Conservation (phyloP, 2,113 vertebrate species). For the Dasyprocta punctata region DNA sequence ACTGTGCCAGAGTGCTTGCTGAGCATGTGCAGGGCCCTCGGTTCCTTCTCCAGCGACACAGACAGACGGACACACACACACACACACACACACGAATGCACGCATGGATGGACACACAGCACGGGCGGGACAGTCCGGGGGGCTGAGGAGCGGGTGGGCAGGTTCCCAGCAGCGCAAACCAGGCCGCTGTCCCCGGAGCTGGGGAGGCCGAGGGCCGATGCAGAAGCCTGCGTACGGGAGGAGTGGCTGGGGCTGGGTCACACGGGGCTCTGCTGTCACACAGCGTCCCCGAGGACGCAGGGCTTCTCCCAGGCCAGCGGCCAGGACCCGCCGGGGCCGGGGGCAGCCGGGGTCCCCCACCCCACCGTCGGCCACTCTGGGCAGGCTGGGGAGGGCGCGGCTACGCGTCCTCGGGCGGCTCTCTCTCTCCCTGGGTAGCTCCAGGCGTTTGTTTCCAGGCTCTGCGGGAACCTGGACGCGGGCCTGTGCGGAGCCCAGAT, state of each 20-base stretch:
- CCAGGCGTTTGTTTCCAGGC: not conserved
- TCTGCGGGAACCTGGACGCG: not conserved
- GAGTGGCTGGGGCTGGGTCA: not conserved
- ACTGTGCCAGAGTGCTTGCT: too few relatives aligned
- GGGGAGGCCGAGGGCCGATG: too few relatives aligned
- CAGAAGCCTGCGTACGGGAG: too few relatives aligned
- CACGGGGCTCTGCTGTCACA: not conserved
- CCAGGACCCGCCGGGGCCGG: not conserved
- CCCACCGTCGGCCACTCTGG: not conserved
- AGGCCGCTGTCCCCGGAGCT: too few relatives aligned
- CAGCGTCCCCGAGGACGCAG: not conserved
- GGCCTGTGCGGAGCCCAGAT: accelerated
- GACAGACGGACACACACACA: too few relatives aligned
- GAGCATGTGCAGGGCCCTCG: too few relatives aligned
- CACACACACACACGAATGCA: too few relatives aligned
- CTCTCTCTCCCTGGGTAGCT: too few relatives aligned
- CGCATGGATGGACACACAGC: too few relatives aligned
- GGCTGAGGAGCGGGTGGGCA: too few relatives aligned
- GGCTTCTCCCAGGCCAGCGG: not conserved
- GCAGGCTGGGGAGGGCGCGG: not conserved
- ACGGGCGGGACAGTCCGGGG: too few relatives aligned
- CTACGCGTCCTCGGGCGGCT: not conserved
- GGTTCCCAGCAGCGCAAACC: not conserved
- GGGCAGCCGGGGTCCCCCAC: not conserved
- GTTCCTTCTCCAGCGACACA: too few relatives aligned